These are phyloP conservation scores for Trichopria drosophilae DNA, from an alignment of 2,888 invertebrate genomes.

Conservation along the genomic window DNA sequence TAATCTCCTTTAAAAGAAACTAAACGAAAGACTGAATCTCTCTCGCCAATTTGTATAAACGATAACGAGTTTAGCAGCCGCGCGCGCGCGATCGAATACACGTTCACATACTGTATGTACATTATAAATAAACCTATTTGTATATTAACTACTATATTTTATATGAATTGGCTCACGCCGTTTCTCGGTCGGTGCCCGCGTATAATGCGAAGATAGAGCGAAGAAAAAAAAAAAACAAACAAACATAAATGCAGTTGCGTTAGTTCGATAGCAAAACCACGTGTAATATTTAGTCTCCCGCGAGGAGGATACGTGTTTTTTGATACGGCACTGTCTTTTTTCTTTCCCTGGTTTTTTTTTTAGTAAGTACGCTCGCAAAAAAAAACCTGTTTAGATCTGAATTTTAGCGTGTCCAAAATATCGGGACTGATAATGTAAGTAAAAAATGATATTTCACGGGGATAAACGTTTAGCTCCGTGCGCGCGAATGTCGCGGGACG, in stretches of 20 bases:
- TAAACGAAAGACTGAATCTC: slow-evolving; percentile 51
- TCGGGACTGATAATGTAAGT: too few species aligned
- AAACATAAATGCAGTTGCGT: too few species aligned
- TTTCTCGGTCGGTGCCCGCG: slow-evolving; percentile 33
- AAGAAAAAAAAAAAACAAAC: too few species aligned
- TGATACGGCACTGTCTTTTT: not conserved
- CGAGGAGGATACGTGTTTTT: too few species aligned
- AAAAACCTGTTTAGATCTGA: too few species aligned
- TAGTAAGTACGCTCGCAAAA: not conserved
- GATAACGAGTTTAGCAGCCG: slow-evolving; percentile 44
- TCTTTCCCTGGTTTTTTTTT: slow-evolving; percentile 1
- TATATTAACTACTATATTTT: slow-evolving; percentile 42
- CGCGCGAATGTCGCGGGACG: too few species aligned
- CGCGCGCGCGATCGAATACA: slow-evolving; percentile 31
- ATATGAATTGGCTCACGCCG: slow-evolving; percentile 37
- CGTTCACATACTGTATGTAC: slow-evolving; percentile 40
- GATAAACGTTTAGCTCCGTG: too few species aligned
- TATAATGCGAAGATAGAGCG: too few species aligned
- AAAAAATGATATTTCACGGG: too few species aligned
- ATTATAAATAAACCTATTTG: slow-evolving; percentile 43
- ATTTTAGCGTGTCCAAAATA: too few species aligned
- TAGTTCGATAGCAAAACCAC: slow-evolving; percentile 40
- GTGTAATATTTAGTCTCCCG: slow-evolving; percentile 16
- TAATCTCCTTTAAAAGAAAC: slow-evolving; percentile 45
- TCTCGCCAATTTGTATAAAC: slow-evolving; percentile 50